Evolutionary conservation across 2,797 vertebrate genomes (phyloP), one percentile per base, ranked within the genome.

Genomic region (Phataginus tricuspis): DNA sequence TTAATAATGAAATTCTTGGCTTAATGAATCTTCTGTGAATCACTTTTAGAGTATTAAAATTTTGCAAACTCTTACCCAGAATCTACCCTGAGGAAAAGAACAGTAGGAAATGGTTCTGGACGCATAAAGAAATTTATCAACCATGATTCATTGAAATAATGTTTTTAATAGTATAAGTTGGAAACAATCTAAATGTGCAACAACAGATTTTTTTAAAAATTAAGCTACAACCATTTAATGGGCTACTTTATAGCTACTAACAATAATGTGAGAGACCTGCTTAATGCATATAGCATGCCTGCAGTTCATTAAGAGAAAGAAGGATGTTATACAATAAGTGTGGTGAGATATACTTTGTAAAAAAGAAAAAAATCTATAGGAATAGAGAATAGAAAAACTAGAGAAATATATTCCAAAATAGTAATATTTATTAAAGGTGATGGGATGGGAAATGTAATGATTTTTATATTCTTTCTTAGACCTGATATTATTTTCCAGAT

Each of bases 201-300:
- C 77, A 83, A 90, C 2, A 71, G 23, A 42, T 63, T 42, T 31
- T 11, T 85, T 31, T 0, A 0, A 57, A 86, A 63, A 74, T 37
- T 74, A 4, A 59, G 34, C 6, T 51, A 15, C 51, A 88, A 61
- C 14, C 15, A 93, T 37, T 82, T 91, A 95, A 80, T n/a, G 23
- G n/a, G 63, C 12, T 87, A 87, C 27, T 91, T 86, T 94, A 19
- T 5, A 86, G 42, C 66, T 16, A 89, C 90, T 91, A 83, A 97
- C 85, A 79, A 77, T 66, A 90, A 84, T 51, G 19, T 77, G 79
- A 82, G 55, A 91, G 45, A 91, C 86, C 57, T 49, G 53, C 45
- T 77, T 95, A 86, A 86, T 49, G 14, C 23, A 77, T 75, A 45
- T 83, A 77, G 18, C 19, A 80, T 59, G 42, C 0, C 66, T 49